Base-by-base conservation (phyloP, 1,140 invertebrate genomes). In the Drosophila sucinea region DNA sequence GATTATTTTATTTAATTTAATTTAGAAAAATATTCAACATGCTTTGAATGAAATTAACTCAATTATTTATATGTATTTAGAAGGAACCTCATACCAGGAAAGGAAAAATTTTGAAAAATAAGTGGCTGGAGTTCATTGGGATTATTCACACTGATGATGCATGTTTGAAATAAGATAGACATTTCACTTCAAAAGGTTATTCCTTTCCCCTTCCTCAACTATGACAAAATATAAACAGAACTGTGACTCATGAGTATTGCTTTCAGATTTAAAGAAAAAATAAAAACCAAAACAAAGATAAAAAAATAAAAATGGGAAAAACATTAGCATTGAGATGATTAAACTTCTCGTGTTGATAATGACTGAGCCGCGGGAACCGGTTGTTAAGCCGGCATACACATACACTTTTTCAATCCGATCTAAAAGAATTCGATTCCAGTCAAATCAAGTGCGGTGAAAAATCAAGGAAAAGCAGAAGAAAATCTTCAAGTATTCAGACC, bases 381-480 rank as follows among this genome's bases (percentile, higher is more conserved):
- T 25, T 51, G 25, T 51, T 1, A 10, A 51, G 44, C 44, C 17
- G 25, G 23, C 23, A 51, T 51, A 10, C 7, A 25, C 23, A 25
- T 47, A 6, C 23, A 41, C 11, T 7, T 8, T 7, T 17, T 47
- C 40, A 17, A 41, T 17, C 11, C n/a, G n/a, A 41, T 17, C 6
- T 23, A 51, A 5, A 2, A 7, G 23, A 10, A 27, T 27, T 25
- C 23, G n/a, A 41, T 41, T 41, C 11, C 3, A 25, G 7, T 35
- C 23, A 23, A 58, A 29, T 35, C 56, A 58, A 58, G 56, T 58
- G 32, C 56, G 35, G 32, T 35, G 56, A 58, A 35, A 58, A 58
- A 58, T 58, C 32, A 58, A 58, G 56, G 23, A 58, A 58, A 58
- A 58, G 7, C 7, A 0, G 1, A 44, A 27, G 8, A 25, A 51